Conservation (phyloP, 64 coral and sea anemone genomes). For the Montipora capricornis region DNA sequence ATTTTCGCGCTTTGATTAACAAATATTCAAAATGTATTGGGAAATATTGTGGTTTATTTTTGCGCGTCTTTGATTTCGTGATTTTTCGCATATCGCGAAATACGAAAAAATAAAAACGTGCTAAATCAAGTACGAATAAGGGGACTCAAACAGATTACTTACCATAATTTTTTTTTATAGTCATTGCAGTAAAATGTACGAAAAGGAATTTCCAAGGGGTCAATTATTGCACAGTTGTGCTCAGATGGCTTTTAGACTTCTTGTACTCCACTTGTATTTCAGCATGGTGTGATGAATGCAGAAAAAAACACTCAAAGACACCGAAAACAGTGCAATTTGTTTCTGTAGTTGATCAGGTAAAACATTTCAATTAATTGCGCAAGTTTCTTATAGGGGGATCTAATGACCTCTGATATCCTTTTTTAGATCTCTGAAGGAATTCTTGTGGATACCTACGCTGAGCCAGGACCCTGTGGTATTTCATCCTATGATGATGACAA, state of each 20-base stretch:
- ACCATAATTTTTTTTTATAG: conserved; percentile 1
- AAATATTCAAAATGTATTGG: conserved; percentile 20
- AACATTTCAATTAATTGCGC: conserved; percentile 63
- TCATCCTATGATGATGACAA: conserved; percentile 45
- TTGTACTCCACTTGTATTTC: background rate
- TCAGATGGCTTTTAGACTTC: background rate
- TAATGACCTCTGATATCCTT: conserved; percentile 17
- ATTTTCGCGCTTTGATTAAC: conserved; percentile 44
- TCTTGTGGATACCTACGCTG: conserved; percentile 48
- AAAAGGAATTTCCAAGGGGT: no score
- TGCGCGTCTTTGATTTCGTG: background rate
- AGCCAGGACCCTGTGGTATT: conserved; percentile 40
- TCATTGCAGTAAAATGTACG: background rate
- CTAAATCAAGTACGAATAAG: conserved; percentile 60
- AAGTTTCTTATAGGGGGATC: conserved; percentile 40
- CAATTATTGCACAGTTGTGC: background rate
- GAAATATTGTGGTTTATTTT: no score
- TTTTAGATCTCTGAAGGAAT: conserved; percentile 52
- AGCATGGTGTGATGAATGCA: background rate
- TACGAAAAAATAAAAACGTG: conserved; percentile 62
- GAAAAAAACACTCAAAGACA: background rate
- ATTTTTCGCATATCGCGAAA: conserved; percentile 21
- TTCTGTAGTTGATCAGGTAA: background rate
- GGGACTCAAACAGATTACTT: conserved; percentile 50
- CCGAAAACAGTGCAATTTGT: background rate